Evolutionary conservation across 2,888 invertebrate genomes (phyloP).

Genomic region (Chloroclysta siterata): DNA sequence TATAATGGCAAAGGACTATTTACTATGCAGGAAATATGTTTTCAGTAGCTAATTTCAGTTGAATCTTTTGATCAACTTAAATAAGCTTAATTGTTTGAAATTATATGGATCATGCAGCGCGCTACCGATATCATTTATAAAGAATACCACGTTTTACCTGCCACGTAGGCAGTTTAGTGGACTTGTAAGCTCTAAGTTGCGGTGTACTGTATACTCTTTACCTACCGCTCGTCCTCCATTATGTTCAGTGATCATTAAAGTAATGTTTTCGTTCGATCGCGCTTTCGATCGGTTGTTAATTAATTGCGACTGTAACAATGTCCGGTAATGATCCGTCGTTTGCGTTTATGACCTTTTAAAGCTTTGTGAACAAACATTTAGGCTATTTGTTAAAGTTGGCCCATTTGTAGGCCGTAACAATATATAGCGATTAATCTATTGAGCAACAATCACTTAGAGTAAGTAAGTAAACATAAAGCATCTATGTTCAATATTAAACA

Average conservation of each 20-base stretch:
- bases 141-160: not conserved
- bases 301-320: slow-evolving; percentile 37
- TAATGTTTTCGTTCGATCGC: slow-evolving; percentile 34
- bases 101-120: too few relatives aligned
- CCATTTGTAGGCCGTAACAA: not conserved
- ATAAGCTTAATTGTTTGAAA: too few relatives aligned
- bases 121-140: too few relatives aligned
- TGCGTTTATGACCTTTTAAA: slow-evolving; percentile 27
- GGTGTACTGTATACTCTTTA: slow-evolving; percentile 1
- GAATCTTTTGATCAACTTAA: too few relatives aligned
- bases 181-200: not conserved
- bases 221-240: slow-evolving; percentile 36
- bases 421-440: not conserved
- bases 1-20: not conserved
- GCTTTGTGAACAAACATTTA: slow-evolving; percentile 5
- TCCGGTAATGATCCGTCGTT: slow-evolving; percentile 32
- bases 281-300: slow-evolving; percentile 35
- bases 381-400: not conserved
- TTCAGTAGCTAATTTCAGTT: not conserved
- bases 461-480: too few relatives aligned
- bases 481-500: too few relatives aligned
- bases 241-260: slow-evolving; percentile 38
- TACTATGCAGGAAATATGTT: not conserved
- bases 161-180: not conserved
- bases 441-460: not conserved